phyloP scores from a whole-genome alignment of 2,797 vertebrate genomes.

The Anas flavirostris region DNA sequence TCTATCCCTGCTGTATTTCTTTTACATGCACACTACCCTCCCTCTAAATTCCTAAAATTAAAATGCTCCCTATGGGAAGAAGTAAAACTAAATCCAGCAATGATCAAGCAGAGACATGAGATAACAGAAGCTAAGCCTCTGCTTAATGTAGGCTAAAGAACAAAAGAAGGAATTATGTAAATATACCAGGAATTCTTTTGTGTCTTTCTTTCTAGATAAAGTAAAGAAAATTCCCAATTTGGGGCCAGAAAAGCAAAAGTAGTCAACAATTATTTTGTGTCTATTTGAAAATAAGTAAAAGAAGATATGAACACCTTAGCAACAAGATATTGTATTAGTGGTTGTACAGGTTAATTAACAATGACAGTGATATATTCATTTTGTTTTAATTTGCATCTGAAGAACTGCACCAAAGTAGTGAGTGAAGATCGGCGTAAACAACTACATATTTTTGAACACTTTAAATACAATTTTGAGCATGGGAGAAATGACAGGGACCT shows the following conservation, averaged over 20 bases:
- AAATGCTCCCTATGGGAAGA: not conserved
- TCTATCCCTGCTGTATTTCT: not conserved
- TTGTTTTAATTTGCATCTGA: not conserved
- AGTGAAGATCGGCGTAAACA: not conserved
- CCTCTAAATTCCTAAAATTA: not conserved
- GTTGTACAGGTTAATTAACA: not conserved
- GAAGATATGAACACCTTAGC: not conserved
- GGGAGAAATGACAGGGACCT: not conserved
- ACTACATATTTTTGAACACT: not conserved
- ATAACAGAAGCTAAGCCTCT: not conserved
- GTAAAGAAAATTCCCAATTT: not conserved
- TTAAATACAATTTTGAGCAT: not conserved
- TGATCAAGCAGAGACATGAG: not conserved
- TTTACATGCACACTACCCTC: not conserved
- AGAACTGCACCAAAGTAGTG: not conserved
- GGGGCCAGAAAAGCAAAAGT: not conserved
- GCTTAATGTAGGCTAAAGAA: not conserved
- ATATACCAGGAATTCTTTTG: not conserved
- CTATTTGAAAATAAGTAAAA: not conserved
- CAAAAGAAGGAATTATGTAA: not conserved
- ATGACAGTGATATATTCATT: not conserved
- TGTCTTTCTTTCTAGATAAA: not conserved
- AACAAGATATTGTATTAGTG: not conserved
- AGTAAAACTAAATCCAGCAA: not conserved
- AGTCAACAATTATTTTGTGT: not conserved